Percentiles rank a stretch among this genome's conserved stretches.
Evolutionary conservation across 2,888 invertebrate species (phyloP).

Genomic region (Mythimna albipuncta): DNA sequence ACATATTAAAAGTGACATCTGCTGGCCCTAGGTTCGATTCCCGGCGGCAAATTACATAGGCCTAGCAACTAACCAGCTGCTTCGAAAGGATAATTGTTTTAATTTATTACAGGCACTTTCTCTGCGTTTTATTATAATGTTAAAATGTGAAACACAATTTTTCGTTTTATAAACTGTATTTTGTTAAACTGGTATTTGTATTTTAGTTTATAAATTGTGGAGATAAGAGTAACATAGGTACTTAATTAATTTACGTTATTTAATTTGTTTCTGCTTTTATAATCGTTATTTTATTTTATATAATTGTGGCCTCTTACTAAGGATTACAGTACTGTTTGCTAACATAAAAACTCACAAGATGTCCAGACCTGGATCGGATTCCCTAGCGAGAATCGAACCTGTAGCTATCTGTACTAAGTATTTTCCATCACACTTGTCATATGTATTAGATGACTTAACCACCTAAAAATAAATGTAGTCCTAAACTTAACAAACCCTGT

Average conservation of each 20-base stretch:
- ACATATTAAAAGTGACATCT: constrained; percentile 52
- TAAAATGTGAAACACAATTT: constrained; percentile 24
- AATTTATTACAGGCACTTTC: constrained; percentile 53
- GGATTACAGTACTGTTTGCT: too few relatives aligned
- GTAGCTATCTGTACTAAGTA: too few relatives aligned
- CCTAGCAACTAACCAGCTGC: constrained; percentile 57
- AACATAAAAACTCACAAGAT: too few relatives aligned
- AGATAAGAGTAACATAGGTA: constrained; percentile 4
- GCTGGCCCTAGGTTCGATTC: constrained; percentile 58
- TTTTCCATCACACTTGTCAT: too few relatives aligned
- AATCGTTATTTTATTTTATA: too few relatives aligned
- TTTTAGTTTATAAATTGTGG: constrained; percentile 21
- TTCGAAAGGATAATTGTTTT: constrained; percentile 43
- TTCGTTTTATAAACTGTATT: constrained; percentile 12
- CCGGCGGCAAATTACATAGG: constrained; percentile 59
- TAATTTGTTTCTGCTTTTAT: neutral
- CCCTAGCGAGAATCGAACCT: too few relatives aligned
- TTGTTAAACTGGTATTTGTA: neutral
- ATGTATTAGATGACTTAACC: too few relatives aligned
- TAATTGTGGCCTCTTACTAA: too few relatives aligned
- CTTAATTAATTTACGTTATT: constrained; percentile 3
- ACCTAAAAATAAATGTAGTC: too few relatives aligned
- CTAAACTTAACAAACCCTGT: too few relatives aligned
- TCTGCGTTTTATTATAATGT: constrained; percentile 35
- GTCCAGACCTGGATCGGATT: too few relatives aligned